Evolutionary conservation across 2,888 invertebrate species (phyloP).

Genomic region (Pheosia tremula): DNA sequence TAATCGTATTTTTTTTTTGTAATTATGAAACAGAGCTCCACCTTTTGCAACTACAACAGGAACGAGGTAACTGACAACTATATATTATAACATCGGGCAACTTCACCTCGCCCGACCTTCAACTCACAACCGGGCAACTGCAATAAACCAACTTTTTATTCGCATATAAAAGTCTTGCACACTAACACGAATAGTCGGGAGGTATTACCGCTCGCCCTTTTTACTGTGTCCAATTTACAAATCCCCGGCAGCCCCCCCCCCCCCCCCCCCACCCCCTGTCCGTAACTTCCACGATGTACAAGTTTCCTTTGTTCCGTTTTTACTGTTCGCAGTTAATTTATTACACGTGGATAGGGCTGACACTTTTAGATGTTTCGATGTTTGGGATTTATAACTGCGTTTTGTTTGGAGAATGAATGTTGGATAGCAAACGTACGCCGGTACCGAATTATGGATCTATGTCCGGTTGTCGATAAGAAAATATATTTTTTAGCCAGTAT

Average conservation of each 20-base stretch:
- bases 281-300: conserved; percentile 5
- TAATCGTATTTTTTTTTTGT: not conserved
- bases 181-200: conserved; percentile 14
- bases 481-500: too few species aligned
- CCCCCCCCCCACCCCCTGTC: not conserved
- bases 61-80: not conserved
- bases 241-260: not conserved
- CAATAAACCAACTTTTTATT: conserved; percentile 18
- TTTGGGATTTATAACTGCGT: too few species aligned
- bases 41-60: conserved; percentile 15
- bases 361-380: not conserved
- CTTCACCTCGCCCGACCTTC: not conserved
- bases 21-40: not conserved
- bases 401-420: too few species aligned
- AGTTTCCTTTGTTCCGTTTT: conserved; percentile 9
- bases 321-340: conserved; percentile 8
- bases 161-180: conserved; percentile 21
- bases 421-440: too few species aligned
- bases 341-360: conserved; percentile 6
- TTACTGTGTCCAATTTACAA: conserved; percentile 9
- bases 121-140: conserved; percentile 8
- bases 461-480: too few species aligned
- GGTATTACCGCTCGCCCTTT: conserved; percentile 4
- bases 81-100: not conserved
- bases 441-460: too few species aligned